phyloP scores from a whole-genome alignment of 2,797 vertebrate genomes.

The Pyrocephalus nanus region DNA sequence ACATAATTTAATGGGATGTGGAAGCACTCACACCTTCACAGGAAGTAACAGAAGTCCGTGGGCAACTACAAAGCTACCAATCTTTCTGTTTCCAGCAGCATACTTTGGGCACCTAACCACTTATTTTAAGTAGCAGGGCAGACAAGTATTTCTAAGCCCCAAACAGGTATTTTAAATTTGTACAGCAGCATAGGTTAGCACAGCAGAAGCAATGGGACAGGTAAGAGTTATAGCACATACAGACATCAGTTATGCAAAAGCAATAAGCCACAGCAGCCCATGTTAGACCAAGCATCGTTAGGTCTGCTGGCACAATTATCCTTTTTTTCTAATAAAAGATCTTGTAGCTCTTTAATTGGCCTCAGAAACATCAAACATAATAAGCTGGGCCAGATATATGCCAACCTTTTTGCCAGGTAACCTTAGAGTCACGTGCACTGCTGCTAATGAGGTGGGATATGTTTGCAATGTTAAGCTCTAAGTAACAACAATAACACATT shows the following conservation, averaged over 20 bases:
- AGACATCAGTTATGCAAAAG: background rate
- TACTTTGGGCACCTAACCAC: background rate
- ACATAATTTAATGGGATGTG: background rate
- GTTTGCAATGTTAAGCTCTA: constrained; percentile 15
- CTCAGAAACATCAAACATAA: background rate
- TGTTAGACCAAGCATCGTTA: background rate
- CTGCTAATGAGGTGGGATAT: constrained; percentile 2
- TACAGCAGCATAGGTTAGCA: background rate
- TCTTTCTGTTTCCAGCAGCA: background rate
- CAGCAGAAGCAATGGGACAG: background rate
- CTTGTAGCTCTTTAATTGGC: background rate
- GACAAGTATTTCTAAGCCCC: background rate
- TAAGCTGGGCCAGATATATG: background rate
- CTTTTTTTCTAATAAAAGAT: background rate
- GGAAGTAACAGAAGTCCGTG: background rate
- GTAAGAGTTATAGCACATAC: background rate
- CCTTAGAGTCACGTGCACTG: background rate
- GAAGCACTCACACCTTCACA: background rate
- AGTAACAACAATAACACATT: constrained; percentile 13
- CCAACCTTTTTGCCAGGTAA: background rate
- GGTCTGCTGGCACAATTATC: background rate
- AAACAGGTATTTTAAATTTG: background rate
- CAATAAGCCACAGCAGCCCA: rapidly evolving
- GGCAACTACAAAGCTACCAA: background rate
- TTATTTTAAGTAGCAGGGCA: background rate